Base-by-base conservation (phyloP, 2,888 invertebrate genomes). In the Lepidocyrtoides sp. region DNA sequence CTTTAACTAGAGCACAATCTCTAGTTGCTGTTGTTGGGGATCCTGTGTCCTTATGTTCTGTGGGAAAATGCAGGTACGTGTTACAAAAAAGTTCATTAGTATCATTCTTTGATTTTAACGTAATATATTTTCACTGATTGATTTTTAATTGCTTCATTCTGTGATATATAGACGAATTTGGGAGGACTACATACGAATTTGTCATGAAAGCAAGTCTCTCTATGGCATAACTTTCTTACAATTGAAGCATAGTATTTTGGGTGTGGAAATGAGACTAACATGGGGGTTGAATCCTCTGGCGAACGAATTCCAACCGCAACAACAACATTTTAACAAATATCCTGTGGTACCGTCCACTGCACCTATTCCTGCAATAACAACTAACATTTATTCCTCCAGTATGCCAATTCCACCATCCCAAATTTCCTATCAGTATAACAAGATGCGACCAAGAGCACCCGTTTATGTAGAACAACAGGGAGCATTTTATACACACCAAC, bases 21-120 rank as follows among this genome's bases (percentile, higher is more conserved):
- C 95, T 98, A 81, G 97, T 98, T 0, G 97, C 97, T 2, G 98
- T 98, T 12, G 97, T 98, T 1, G 98, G 98, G 0, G 98, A 98
- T 95, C 98, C 98, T 0, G 96, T 98, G 0, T 97, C 97, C 0
- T 95, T 98, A 14, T 97, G 98, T 94, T 97, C 97, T 0, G 96
- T 98, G 77, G 98, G 98, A 4, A 96, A 97, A 89, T 98, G 98
- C 95, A 96, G 96, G 96, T 96, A 93, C n/a, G n/a, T n/a, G n/a
- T n/a, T n/a, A n/a, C n/a, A n/a, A n/a, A n/a, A n/a, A n/a, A n/a
- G n/a, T n/a, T n/a, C n/a, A n/a, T n/a, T n/a, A n/a, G n/a, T n/a
- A n/a, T n/a, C n/a, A n/a, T n/a, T n/a, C n/a, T n/a, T n/a, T n/a
- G n/a, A n/a, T n/a, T n/a, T n/a, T n/a, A n/a, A n/a, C n/a, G n/a